Base-by-base conservation (phyloP, 2,797 vertebrate genomes). In the Anableps anableps region DNA sequence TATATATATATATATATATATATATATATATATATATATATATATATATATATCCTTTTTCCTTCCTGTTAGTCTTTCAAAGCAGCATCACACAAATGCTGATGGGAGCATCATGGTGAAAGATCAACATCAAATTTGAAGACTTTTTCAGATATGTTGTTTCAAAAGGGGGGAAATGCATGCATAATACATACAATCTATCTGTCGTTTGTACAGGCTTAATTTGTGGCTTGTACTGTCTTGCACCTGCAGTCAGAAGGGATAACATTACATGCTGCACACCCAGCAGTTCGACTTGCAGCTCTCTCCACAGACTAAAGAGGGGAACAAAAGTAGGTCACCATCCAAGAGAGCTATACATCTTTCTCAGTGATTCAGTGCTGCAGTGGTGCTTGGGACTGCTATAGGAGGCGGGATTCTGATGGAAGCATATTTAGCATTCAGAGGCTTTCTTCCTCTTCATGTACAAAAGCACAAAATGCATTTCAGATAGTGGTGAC, bases 281-380 rank as follows among this genome's bases (percentile, higher is more conserved):
- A 86, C 85, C 88, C 89, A 78, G 90, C 76, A 77, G 77, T 72
- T 71, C 79, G 70, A 75, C 82, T 87, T 77, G 29, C 78, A 53
- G 80, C 86, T 86, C 80, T 79, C 84, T 89, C 74, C 70, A 26
- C 83, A 93, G 86, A 88, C 84, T 84, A 79, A 81, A 86, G 76
- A 84, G 78, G 79, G 80, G 76, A 91, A 87, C 55, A 89, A 94
- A 96, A 95, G 93, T 96, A 96, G 95, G 96, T 96, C 95, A 96
- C 79, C 89, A 80, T 94, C 89, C 88, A 75, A 64, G 91, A 95
- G 90, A 94, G 91, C 86, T 81, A 55, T 91, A 90, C 85, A 43
- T 93, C 88, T 90, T 86, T 91, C 76, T 47, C 81, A 80, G 47
- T 77, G 82, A 86, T 80, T 86, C 79, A 80, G 81, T 60, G 72